Evolutionary conservation across 1,140 invertebrate species (phyloP), one percentile per base, ranked within the genome.

Genomic region (Sminthurinus signatus): DNA sequence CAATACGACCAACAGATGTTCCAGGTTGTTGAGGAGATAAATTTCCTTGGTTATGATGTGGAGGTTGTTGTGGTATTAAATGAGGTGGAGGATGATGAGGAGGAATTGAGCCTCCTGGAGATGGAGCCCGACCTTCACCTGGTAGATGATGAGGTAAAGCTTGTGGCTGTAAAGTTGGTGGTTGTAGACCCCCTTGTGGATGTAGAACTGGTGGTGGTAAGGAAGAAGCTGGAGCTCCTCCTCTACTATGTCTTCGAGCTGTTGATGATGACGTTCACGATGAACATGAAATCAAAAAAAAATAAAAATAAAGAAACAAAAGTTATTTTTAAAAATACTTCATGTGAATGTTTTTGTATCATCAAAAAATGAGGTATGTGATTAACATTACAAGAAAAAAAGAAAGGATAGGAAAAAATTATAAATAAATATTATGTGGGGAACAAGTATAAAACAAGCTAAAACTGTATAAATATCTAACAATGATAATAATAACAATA

Each of bases 81-180:
- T 73, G 68, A 2, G 69, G 64, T 39, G 67, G 69, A 27, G 65
- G 65, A 25, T 65, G 68, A 58, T 67, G 64, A 19, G 66, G 60
- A 32, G 62, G 61, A 64, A 59, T 62, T 28, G 74, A 28, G 75
- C 36, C 23, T n/a, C 43, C 54, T 25, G 62, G 44, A 44, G 65
- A 74, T 14, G 76, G 75, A 54, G 74, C 66, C 28, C 75, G 64
- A 27, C 76, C 66, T 2, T 76, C 75, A 76, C 75, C 77, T 27
- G 73, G 74, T 15, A 74, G 67, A 23, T 70, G 73, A 25, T 70
- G 72, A 25, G 75, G 71, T 27, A 75, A 72, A 17, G 75, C 69
- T 57, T 76, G 75, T 43, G 68, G 70, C 25, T 69, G 69, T n/a
- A 68, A 36, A 5, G 31, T 48, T 48, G 48, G 23, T 29, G 8